These are phyloP conservation scores for Periparus ater DNA, from an alignment of 2,797 vertebrate genomes.

Conservation along the genomic window DNA sequence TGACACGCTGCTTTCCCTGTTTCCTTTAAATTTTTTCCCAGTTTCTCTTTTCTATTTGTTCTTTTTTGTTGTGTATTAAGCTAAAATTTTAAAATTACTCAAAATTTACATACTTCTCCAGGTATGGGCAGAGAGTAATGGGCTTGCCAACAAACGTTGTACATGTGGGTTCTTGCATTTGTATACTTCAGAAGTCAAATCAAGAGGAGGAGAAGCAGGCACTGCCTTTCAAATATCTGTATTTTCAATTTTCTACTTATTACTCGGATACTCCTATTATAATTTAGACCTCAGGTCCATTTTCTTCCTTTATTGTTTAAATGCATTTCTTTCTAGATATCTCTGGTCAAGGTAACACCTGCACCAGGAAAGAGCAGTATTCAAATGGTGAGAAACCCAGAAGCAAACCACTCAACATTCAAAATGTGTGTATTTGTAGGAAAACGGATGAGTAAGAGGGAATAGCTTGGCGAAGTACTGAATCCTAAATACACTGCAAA, in stretches of 20 bases:
- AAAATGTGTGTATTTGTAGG: not conserved
- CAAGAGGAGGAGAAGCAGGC: not conserved
- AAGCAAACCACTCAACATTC: not conserved
- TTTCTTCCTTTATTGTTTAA: not conserved
- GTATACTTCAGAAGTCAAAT: not conserved
- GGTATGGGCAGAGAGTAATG: not conserved
- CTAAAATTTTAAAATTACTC: not conserved
- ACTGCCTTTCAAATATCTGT: not conserved
- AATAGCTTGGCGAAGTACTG: not conserved
- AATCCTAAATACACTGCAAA: not conserved
- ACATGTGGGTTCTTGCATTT: not conserved
- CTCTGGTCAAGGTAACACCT: not conserved
- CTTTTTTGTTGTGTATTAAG: not conserved
- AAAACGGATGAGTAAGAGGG: not conserved
- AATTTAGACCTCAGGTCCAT: not conserved
- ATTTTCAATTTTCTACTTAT: not conserved
- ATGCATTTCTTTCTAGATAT: not conserved
- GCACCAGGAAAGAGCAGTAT: not conserved
- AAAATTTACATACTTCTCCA: not conserved
- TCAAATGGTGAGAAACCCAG: not conserved
- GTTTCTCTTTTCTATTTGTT: not conserved
- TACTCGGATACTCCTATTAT: not conserved
- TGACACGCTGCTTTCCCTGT: not conserved
- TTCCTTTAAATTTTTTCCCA: not conserved
- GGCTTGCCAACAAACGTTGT: rapidly evolving